Conservation (phyloP, 2,113 vertebrate genomes). For the Arenaria interpres region DNA sequence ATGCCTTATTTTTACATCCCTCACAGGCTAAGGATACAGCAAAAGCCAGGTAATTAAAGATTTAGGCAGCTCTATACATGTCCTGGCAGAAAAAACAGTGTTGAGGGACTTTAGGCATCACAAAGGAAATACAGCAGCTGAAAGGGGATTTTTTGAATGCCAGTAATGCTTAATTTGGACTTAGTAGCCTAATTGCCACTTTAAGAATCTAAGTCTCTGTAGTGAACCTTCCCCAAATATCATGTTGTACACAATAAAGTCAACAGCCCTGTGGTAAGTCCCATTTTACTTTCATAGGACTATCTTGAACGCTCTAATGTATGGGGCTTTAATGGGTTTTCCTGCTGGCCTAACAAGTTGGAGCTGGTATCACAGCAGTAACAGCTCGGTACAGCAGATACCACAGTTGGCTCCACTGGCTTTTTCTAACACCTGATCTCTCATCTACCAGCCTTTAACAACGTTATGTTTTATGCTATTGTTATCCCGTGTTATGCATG, state of each 20-base stretch:
- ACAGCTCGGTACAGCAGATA: background rate
- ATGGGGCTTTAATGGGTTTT: background rate
- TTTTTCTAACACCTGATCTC: background rate
- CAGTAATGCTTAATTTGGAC: background rate
- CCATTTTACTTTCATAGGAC: background rate
- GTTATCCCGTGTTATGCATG: background rate
- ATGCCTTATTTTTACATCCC: background rate
- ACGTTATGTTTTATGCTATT: conserved; percentile 26
- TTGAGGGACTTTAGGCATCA: background rate
- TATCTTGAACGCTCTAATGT: background rate
- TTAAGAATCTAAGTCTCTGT: background rate
- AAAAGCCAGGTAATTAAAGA: conserved; percentile 32
- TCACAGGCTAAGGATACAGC: background rate
- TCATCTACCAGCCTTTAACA: background rate
- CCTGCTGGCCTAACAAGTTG: background rate
- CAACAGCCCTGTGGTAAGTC: background rate
- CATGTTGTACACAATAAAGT: background rate
- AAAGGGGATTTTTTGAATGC: background rate
- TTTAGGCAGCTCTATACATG: background rate
- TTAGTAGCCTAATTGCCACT: background rate
- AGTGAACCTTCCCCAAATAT: background rate
- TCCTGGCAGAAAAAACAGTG: conserved; percentile 13
- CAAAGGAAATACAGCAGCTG: background rate
- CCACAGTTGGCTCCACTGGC: background rate
- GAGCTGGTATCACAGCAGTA: background rate